Base-by-base conservation (phyloP, 2,797 vertebrate species). In the Todus mexicanus region DNA sequence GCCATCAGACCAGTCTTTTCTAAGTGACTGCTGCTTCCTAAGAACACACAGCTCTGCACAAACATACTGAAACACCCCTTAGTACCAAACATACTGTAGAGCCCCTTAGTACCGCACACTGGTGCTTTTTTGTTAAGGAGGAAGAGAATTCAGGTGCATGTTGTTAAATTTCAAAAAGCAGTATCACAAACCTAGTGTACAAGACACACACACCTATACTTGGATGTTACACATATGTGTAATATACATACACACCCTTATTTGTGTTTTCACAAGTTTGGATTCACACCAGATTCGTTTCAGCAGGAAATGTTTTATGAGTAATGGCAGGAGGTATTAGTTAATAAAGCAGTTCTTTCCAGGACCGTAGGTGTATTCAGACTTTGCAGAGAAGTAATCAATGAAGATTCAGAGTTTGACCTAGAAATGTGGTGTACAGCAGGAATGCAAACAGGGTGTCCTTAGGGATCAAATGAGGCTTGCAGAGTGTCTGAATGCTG, bases 21-120 rank as follows among this genome's bases (percentile, higher is more conserved):
- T 47, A 33, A 76, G 33, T 14, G 33, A 13, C 31, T 82, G 1
- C 73, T 63, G 37, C n/a, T 56, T 65, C 35, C 42, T n/a, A 7
- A 22, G 21, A 57, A 53, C 37, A 60, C 6, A 18, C 27, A 59
- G 65, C 61, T 71, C 72, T 57, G 29, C 1, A 0, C 15, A 45
- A 47, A 35, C 1, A 2, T 42, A 8, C 37, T 11, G 20, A 47
- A n/a, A 3, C 0, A 4, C 10, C 42, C 22, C 38, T 68, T n/a
- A n/a, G n/a, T n/a, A n/a, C n/a, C 12, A 48, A 50, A 45, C 1
- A 2, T 45, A 9, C 35, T 10, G 22, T 45, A 33, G 3, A 0
- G 3, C 10, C 33, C 21, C 37, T 57, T 26, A 13, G 27, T 21
- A 22, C 22, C 51, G 25, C 15, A 18, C 7, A 1, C 3, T 16